Base-by-base conservation (phyloP, 2,113 vertebrate species). In the Vireo altiloquus region DNA sequence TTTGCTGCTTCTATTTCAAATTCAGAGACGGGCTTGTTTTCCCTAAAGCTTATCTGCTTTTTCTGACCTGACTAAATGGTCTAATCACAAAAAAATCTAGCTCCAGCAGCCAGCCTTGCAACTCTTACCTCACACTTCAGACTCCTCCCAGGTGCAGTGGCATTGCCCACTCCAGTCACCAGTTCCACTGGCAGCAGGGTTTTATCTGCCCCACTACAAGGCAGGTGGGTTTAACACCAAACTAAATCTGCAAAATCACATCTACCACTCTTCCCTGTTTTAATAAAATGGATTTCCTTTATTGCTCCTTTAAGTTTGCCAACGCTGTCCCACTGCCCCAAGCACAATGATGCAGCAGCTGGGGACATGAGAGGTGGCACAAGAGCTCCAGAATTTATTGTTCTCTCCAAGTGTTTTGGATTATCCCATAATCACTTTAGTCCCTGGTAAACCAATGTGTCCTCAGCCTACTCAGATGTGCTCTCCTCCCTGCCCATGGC, bases 1-100 rank as follows among this genome's bases (percentile, higher is more conserved):
- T 90, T 90, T 92, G 90, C 94, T 86, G 31, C 79, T 78, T 95
- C 90, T 89, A 85, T 91, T 96, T 94, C 90, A 94, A 69, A 94
- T 92, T 95, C 92, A 92, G 74, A 90, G 64, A 57, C 72, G 66
- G 71, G 22, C 66, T 92, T 96, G 90, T 95, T 96, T 94, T 69
- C 44, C 88, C 82, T 82, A 27, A 72, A 82, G 63, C 82, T 96
- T 95, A 96, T 92, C 94, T 88, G 71, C 54, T 66, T 42, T 76
- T 86, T 57, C 66, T 79, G 75, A 82, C 54, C 54, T 72, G 70
- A 64, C 94, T 90, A 70, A 78, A 90, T 69, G 53, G 59, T 60
- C 40, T 92, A 84, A 93, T 33, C 82, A 68, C 37, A n/a, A 78
- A 92, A 91, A 56, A 13, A 28, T 69, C 78, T 69, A 65, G 57